Conservation (phyloP, 1,140 invertebrate species). For the Lutraria rhynchaena region DNA sequence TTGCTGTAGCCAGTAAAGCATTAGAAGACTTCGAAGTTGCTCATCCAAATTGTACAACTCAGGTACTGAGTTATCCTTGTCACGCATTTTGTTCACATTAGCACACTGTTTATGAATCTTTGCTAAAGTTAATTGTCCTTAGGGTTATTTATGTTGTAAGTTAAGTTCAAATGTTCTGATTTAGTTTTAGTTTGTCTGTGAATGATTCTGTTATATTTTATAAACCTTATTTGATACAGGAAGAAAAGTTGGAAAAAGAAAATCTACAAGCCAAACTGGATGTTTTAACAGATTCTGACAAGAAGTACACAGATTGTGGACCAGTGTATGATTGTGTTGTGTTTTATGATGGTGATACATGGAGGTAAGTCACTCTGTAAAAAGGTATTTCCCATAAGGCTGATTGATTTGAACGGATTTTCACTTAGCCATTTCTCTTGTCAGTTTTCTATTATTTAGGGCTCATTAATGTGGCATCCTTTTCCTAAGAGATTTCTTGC, state of each 20-base stretch:
- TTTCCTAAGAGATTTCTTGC: too few species aligned
- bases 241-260: constrained; percentile 94
- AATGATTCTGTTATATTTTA: too few species aligned
- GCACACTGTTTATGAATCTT: background rate
- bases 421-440: too few species aligned
- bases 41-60: constrained; percentile 79
- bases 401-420: too few species aligned
- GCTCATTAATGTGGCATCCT: too few species aligned
- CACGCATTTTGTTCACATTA: too few species aligned
- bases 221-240: too few species aligned
- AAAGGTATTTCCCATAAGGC: too few species aligned
- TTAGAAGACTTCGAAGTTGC: constrained; percentile 85
- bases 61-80: constrained; percentile 67
- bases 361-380: constrained; percentile 86
- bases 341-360: constrained; percentile 92
- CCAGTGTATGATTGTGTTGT: constrained; percentile 97
- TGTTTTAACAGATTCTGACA: constrained; percentile 90
- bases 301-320: constrained; percentile 93
- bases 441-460: too few species aligned
- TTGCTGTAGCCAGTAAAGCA: constrained; percentile 89
- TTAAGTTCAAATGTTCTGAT: background rate
- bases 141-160: too few species aligned
- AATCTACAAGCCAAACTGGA: constrained; percentile 94
- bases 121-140: too few species aligned
- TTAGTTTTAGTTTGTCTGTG: too few species aligned